These are phyloP conservation scores for Mixornis gularis DNA, from an alignment of 2,113 vertebrate species.

Conservation along the genomic window DNA sequence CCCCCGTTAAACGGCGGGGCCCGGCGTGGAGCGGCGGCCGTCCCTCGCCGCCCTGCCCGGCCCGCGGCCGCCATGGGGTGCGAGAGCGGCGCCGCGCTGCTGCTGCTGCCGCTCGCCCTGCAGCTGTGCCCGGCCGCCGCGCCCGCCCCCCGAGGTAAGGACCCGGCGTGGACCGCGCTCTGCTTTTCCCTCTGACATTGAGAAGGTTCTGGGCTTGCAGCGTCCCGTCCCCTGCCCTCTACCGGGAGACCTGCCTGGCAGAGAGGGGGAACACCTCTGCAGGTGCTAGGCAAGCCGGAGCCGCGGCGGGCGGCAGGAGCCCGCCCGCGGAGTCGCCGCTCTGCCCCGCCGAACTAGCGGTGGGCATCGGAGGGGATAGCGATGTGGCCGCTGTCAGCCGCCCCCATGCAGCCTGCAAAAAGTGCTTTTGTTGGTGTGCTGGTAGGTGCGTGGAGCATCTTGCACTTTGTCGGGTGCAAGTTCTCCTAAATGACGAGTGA, in stretches of 20 bases:
- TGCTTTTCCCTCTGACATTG: too few relatives aligned
- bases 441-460: background rate
- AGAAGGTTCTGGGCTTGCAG: background rate
- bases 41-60: too few relatives aligned
- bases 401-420: accelerated
- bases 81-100: background rate
- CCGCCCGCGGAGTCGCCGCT: too few relatives aligned
- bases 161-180: too few relatives aligned
- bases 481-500: background rate
- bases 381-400: background rate
- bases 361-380: background rate
- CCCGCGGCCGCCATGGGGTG: too few relatives aligned
- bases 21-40: too few relatives aligned
- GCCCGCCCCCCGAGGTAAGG: slow-evolving; percentile 82
- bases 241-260: background rate
- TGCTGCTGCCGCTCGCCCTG: slow-evolving; percentile 73
- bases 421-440: background rate
- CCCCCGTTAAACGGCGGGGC: too few relatives aligned
- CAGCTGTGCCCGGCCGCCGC: slow-evolving; percentile 66
- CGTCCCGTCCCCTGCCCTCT: background rate
- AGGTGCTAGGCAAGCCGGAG: background rate
- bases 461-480: background rate
- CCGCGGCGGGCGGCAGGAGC: background rate
- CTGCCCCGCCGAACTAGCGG: accelerated
- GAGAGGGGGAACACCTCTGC: background rate